A percentile compares a stretch with the other conserved stretches of the same genome.
Conservation (phyloP, 2,888 invertebrate genomes). For the Taenaris catops region DNA sequence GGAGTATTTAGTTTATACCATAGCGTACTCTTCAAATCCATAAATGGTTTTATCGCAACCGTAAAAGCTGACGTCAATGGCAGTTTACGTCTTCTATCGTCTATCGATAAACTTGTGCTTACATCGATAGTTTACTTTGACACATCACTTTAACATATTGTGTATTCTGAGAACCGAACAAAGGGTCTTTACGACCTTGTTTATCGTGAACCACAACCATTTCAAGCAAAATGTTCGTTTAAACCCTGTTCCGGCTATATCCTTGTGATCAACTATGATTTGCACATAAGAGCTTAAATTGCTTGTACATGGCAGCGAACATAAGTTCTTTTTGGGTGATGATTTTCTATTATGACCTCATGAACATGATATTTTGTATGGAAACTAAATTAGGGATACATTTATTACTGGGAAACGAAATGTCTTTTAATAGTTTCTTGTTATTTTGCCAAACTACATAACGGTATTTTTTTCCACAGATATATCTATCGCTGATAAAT, state of each 20-base stretch:
- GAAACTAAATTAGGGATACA: constrained; percentile 2
- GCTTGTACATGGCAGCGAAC: constrained; percentile 5
- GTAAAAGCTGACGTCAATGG: constrained; percentile 25
- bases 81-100: constrained; percentile 28
- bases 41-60: constrained; percentile 25
- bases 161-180: constrained; percentile 43
- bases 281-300: constrained; percentile 8
- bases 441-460: too few species aligned
- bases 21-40: constrained; percentile 12
- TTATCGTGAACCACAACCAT: constrained; percentile 46
- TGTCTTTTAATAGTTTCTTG: not conserved
- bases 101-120: constrained; percentile 23
- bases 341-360: constrained; percentile 8
- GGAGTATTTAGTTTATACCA: constrained; percentile 17
- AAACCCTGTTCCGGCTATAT: constrained; percentile 19
- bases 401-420: constrained; percentile 1
- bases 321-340: constrained; percentile 1
- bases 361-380: constrained; percentile 2
- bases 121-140: constrained; percentile 24
- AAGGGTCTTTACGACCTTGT: constrained; percentile 48
- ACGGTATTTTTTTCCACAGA: too few species aligned
- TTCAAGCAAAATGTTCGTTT: constrained; percentile 37
- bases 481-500: too few species aligned
- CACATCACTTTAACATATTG: constrained; percentile 39
- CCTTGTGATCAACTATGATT: constrained; percentile 10